Evolutionary conservation across 2,113 vertebrate genomes (phyloP).

Genomic region (Podarcis muralis): DNA sequence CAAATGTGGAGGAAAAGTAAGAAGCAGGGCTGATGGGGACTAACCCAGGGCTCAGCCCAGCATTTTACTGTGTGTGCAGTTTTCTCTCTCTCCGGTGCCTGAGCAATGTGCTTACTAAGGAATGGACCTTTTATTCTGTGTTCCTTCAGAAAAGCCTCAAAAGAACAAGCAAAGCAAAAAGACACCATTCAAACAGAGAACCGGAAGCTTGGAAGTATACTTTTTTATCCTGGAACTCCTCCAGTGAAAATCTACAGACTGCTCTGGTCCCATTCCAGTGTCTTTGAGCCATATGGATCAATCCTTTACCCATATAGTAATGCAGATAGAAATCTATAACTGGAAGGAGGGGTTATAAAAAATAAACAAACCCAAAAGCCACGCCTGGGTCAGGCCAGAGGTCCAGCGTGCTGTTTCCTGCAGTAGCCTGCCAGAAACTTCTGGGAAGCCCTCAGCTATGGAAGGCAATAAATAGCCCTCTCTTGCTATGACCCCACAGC

Average conservation of each 20-base stretch:
- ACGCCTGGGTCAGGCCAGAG: not conserved
- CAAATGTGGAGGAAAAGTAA: not conserved
- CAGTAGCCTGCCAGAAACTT: not conserved
- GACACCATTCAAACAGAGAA: not conserved
- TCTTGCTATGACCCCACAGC: not conserved
- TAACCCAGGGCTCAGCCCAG: not conserved
- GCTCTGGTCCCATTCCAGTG: not conserved
- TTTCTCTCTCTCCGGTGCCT: not conserved
- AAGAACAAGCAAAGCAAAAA: not conserved
- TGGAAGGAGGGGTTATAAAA: not conserved
- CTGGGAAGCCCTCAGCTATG: not conserved
- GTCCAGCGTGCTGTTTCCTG: not conserved
- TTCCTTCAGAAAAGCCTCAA: not conserved
- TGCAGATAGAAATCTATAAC: not conserved
- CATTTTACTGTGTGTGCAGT: not conserved
- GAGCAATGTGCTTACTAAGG: not conserved
- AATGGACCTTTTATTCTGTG: not conserved
- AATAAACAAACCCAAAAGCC: not conserved
- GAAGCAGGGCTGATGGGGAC: not conserved
- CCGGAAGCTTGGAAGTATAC: not conserved
- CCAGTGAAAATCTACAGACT: no score
- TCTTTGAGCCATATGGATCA: not conserved
- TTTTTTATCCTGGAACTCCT: not conserved
- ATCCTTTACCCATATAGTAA: not conserved
- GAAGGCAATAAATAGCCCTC: not conserved